phyloP scores from a whole-genome alignment of 2,888 invertebrate species.

The Bimastos eiseni region DNA sequence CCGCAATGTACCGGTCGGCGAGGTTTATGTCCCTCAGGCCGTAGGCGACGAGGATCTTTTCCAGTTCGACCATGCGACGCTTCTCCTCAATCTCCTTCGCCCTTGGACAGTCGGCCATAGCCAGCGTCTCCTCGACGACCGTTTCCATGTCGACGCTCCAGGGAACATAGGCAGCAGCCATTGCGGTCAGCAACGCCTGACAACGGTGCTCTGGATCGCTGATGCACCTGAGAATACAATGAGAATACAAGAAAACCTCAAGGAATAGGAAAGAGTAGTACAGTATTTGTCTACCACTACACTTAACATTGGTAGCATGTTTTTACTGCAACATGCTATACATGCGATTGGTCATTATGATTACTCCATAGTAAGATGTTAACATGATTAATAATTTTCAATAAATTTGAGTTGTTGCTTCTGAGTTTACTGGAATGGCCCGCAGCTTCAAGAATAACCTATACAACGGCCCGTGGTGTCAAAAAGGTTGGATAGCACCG shows the following conservation, averaged over 20 bases:
- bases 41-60: slow-evolving; percentile 52
- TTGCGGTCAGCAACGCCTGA: slow-evolving; percentile 51
- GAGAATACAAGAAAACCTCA: too few species aligned
- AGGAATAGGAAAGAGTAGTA: neutral
- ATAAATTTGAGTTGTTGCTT: too few species aligned
- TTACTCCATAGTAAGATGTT: too few species aligned
- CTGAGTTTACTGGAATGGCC: too few species aligned
- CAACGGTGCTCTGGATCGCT: slow-evolving; percentile 50
- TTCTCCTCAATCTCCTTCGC: slow-evolving; percentile 49
- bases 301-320: too few species aligned
- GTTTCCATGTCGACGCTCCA: slow-evolving; percentile 50
- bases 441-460: too few species aligned
- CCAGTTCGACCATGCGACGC: slow-evolving; percentile 48
- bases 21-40: slow-evolving; percentile 47
- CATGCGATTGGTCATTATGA: too few species aligned
- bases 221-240: slow-evolving; percentile 42
- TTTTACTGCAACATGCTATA: too few species aligned
- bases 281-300: too few species aligned
- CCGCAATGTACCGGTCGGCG: slow-evolving; percentile 45
- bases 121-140: slow-evolving; percentile 50
- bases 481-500: too few species aligned
- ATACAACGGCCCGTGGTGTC: too few species aligned
- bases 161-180: slow-evolving; percentile 53
- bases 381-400: too few species aligned
- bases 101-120: slow-evolving; percentile 49